Conservation (phyloP, 2,888 invertebrate genomes). For the Agonopterix heracliana region DNA sequence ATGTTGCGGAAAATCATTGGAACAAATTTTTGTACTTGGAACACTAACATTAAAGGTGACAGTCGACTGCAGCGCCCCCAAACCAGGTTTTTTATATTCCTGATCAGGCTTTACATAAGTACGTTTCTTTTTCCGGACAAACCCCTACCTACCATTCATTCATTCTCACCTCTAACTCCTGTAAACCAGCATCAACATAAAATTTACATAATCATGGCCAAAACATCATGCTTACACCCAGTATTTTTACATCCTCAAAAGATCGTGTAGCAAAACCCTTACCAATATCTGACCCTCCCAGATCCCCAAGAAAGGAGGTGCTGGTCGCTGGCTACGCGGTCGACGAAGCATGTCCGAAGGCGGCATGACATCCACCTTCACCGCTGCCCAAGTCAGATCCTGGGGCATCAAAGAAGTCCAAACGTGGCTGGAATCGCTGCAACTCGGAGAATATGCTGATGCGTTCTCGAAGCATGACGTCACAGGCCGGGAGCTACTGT, state of each 20-base stretch:
- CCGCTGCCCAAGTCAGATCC: constrained; percentile 48
- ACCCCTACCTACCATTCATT: no score
- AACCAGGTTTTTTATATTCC: no score
- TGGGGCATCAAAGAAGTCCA: constrained; percentile 96
- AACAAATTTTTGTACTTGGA: no score
- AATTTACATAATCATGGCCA: no score
- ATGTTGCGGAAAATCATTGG: no score
- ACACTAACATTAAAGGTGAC: no score
- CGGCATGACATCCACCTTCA: constrained; percentile 25
- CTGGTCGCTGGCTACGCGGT: constrained; percentile 55
- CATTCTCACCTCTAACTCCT: no score
- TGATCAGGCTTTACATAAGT: no score
- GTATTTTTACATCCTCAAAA: neutral
- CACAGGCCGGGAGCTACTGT: constrained; percentile 90
- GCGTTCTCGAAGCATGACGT: constrained; percentile 94
- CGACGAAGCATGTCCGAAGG: constrained; percentile 59
- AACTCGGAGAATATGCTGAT: constrained; percentile 93
- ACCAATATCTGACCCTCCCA: constrained; percentile 30
- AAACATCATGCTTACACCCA: no score
- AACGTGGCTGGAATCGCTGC: constrained; percentile 91
- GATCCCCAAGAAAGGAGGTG: constrained; percentile 56
- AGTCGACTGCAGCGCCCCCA: no score
- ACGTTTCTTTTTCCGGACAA: no score
- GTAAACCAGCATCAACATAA: no score
- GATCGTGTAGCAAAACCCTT: constrained; percentile 19